These are phyloP conservation scores for Mycalesis mineus DNA, from an alignment of 2,888 invertebrate species.

Conservation along the genomic window DNA sequence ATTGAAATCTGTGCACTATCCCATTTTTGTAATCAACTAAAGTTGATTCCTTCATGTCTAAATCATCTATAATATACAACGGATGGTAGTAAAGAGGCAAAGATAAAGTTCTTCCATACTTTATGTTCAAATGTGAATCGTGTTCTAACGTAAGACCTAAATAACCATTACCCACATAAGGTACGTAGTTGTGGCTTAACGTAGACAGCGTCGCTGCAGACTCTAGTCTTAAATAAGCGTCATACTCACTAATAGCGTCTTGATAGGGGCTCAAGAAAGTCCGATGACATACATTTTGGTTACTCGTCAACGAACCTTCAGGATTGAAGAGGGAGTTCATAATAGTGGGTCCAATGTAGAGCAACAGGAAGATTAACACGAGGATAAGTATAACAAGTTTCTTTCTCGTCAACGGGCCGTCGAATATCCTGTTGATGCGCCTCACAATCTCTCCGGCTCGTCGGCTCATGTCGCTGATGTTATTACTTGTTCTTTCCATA, in stretches of 20 bases:
- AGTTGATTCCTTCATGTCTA: slow-evolving; percentile 80
- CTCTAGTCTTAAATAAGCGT: slow-evolving; percentile 81
- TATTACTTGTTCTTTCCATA: slow-evolving; percentile 60
- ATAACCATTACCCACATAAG: slow-evolving; percentile 87
- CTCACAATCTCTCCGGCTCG: slow-evolving; percentile 66
- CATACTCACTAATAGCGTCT: slow-evolving; percentile 80
- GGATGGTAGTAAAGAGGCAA: slow-evolving; percentile 83
- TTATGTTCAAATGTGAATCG: slow-evolving; percentile 82
- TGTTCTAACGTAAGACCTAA: slow-evolving; percentile 81
- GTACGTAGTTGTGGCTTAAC: slow-evolving; percentile 80
- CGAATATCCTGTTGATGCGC: slow-evolving; percentile 65
- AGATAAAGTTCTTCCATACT: slow-evolving; percentile 81
- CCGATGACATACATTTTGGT: slow-evolving; percentile 81
- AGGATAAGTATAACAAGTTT: slow-evolving; percentile 71
- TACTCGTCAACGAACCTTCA: slow-evolving; percentile 61
- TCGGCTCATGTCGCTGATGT: slow-evolving; percentile 62
- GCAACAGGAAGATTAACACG: slow-evolving; percentile 75
- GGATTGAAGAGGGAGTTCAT: slow-evolving; percentile 80
- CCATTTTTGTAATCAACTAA: slow-evolving; percentile 84
- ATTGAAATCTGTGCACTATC: slow-evolving; percentile 83
- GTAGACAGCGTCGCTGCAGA: slow-evolving; percentile 68
- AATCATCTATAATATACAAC: slow-evolving; percentile 75
- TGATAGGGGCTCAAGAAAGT: slow-evolving; percentile 81
- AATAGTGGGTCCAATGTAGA: slow-evolving; percentile 82
- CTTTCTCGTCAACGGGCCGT: slow-evolving; percentile 71